Percentiles rank a stretch among this genome's conserved stretches.
Conservation (phyloP, 2,113 vertebrate genomes). For the Pongo abelii region DNA sequence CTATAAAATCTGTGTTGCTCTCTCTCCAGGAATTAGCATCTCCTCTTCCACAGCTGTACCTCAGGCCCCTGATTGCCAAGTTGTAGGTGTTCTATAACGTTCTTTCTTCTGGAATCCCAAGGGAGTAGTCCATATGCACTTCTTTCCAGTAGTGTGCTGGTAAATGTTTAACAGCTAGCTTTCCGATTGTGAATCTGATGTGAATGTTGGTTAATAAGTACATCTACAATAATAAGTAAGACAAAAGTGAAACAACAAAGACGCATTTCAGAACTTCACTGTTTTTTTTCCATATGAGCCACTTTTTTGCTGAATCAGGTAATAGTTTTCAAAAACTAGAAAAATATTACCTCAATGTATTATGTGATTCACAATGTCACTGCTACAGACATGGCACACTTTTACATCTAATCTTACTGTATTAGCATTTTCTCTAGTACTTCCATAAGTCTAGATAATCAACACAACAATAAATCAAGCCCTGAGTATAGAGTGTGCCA, state of each 20-base stretch:
- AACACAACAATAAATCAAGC: neutral
- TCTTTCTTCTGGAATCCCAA: neutral
- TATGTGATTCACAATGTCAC: neutral
- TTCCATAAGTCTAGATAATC: neutral
- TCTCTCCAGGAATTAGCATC: neutral
- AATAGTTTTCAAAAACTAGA: slow-evolving; percentile 6
- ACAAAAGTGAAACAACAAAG: neutral
- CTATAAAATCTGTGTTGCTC: neutral
- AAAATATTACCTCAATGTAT: neutral
- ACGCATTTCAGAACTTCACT: neutral
- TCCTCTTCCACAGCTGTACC: neutral
- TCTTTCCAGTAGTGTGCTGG: neutral
- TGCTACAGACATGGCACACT: neutral
- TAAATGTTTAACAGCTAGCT: neutral
- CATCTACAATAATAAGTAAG: neutral
- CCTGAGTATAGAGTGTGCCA: neutral
- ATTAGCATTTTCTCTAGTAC: neutral
- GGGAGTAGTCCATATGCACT: too few relatives aligned
- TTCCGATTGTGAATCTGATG: neutral
- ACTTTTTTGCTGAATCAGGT: neutral
- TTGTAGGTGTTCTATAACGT: neutral
- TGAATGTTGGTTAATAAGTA: neutral
- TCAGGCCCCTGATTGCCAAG: neutral
- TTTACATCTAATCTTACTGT: neutral
- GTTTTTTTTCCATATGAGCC: neutral